Evolutionary conservation across 2,113 vertebrate genomes (phyloP).

Genomic region (Himantopus leucocephalus): DNA sequence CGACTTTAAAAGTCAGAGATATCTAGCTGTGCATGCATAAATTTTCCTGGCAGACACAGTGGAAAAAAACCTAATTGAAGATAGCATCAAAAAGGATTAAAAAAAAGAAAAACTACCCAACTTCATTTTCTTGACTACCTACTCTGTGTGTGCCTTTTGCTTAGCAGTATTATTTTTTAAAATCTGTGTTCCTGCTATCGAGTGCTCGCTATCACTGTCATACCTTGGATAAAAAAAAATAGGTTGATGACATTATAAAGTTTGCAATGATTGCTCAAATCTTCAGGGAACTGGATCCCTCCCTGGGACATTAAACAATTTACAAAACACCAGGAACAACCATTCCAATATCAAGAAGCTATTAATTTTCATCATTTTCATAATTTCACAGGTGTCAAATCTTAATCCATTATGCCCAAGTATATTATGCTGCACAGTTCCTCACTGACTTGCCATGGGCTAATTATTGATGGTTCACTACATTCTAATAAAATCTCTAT

Average conservation of each 20-base stretch:
- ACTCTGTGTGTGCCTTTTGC: neutral
- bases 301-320: slow-evolving; percentile 19
- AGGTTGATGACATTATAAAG: neutral
- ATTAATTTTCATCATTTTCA: slow-evolving; percentile 36
- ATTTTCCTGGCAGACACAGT: slow-evolving; percentile 46
- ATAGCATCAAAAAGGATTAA: neutral
- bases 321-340: slow-evolving; percentile 3
- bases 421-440: neutral
- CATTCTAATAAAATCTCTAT: slow-evolving; percentile 35
- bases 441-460: neutral
- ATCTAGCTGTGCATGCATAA: slow-evolving; percentile 39
- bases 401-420: slow-evolving; percentile 28
- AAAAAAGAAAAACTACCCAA: neutral
- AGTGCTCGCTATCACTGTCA: neutral
- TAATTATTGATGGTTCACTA: slow-evolving; percentile 39
- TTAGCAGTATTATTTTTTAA: neutral
- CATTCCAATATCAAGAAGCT: neutral
- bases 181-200: neutral
- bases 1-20: slow-evolving; percentile 37
- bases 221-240: neutral
- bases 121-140: neutral
- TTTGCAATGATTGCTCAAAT: neutral
- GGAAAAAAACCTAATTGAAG: slow-evolving; percentile 9
- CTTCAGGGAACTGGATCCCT: neutral
- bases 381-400: slow-evolving; percentile 41